A percentile compares a stretch with the other conserved stretches of the same genome.
Conservation (phyloP, 2,888 invertebrate species). For the Sphaerophoria rueppellii region DNA sequence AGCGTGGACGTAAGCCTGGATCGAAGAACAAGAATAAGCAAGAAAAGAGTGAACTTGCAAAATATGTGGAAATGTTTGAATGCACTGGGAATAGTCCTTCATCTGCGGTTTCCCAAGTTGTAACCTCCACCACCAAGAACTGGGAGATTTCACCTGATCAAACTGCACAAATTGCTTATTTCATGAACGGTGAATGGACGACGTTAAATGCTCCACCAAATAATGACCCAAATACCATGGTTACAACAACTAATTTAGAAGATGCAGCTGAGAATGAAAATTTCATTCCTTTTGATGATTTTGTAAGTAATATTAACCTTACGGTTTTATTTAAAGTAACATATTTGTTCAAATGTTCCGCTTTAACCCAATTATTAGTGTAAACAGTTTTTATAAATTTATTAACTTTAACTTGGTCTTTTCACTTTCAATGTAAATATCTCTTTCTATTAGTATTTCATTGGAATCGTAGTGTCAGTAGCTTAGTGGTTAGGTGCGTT, state of each 20-base stretch:
- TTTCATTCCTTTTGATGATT: constrained; percentile 72
- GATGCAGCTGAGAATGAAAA: constrained; percentile 51
- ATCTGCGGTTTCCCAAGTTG: constrained; percentile 75
- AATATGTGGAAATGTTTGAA: constrained; percentile 75
- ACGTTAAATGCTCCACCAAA: constrained; percentile 66
- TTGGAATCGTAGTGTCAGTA: no score
- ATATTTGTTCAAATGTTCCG: not conserved
- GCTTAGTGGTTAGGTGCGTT: no score
- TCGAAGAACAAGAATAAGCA: constrained; percentile 54
- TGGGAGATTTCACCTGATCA: constrained; percentile 68
- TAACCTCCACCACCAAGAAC: constrained; percentile 75
- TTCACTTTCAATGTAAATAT: no score
- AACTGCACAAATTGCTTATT: constrained; percentile 72
- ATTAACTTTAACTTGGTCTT: no score
- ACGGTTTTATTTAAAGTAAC: not conserved
- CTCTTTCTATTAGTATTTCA: no score
- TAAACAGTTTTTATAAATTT: not conserved
- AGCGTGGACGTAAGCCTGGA: constrained; percentile 74
- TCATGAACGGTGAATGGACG: constrained; percentile 75
- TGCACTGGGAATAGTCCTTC: constrained; percentile 72
- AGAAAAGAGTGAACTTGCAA: constrained; percentile 76
- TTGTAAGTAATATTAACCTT: constrained; percentile 66
- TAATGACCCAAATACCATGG: constrained; percentile 48
- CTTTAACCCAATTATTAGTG: not conserved
- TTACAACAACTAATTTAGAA: constrained; percentile 45